These are phyloP conservation scores for Nomada lathburiana DNA, from an alignment of 2,888 invertebrate species.

Conservation along the genomic window DNA sequence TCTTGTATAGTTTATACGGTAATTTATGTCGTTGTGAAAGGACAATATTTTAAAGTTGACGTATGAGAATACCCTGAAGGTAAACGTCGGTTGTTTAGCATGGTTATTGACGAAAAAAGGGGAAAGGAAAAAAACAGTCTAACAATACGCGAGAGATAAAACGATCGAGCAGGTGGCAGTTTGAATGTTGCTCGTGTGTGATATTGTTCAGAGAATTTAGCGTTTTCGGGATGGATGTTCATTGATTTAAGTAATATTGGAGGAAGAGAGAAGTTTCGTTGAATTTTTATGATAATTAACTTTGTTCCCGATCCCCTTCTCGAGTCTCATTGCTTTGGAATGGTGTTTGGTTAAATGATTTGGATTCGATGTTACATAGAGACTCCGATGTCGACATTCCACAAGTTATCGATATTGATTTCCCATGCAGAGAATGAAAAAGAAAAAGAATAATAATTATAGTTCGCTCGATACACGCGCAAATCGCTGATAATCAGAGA, in stretches of 20 bases:
- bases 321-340: conserved; percentile 26
- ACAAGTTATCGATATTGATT: conserved; percentile 3
- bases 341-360: conserved; percentile 19
- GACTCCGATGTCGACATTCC: background rate
- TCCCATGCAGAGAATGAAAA: background rate
- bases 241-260: conserved; percentile 15
- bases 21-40: conserved; percentile 69
- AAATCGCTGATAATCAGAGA: conserved; percentile 49
- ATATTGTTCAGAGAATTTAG: conserved; percentile 18
- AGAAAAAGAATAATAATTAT: too few species aligned
- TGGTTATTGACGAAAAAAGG: background rate
- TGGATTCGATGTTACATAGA: conserved; percentile 13
- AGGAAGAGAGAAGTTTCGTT: conserved; percentile 1
- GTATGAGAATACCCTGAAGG: conserved; percentile 22
- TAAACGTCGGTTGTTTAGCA: conserved; percentile 9
- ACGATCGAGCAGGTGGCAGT: background rate
- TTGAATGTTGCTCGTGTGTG: conserved; percentile 25
- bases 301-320: conserved; percentile 3
- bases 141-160: background rate
- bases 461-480: conserved; percentile 7
- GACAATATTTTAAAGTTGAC: conserved; percentile 67
- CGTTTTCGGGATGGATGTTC: background rate
- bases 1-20: conserved; percentile 68
- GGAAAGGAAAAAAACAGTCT: background rate
- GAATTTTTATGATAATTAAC: background rate